Base-by-base conservation (phyloP, 2,113 vertebrate species). In the Callocephalon fimbriatum region DNA sequence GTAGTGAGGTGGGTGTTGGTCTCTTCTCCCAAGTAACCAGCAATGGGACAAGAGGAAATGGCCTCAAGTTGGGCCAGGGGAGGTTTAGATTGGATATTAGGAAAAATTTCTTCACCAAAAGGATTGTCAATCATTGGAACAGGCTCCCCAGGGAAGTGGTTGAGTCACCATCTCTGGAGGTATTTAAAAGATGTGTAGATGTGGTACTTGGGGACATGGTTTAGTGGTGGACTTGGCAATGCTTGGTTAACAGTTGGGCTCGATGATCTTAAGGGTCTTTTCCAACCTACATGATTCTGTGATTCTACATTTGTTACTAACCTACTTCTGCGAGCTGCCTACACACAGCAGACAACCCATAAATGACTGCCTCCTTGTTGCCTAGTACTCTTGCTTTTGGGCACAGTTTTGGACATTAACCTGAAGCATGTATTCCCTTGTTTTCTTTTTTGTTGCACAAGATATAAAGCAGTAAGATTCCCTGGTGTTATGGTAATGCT, bases 171-270 rank as follows among this genome's bases (percentile, higher is more conserved):
- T 19, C 10, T 26, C 51, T 54, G 35, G 12, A 63, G 54, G 16
- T 31, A 63, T 32, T 27, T 45, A 45, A 63, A 56, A 56, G 9
- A 45, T 0, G 0, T 13, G 32, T 6, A 50, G 47, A 38, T 0
- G 0, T 9, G 40, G 27, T 15, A 29, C 51, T 1, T n/a, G 22
- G 22, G 22, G 58, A 86, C 71, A 23, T 3, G 20, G n/a, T 37
- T 75, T 72, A 48, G 27, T 7, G 16, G 8, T 45, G 12, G 45
- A 40, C 32, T 83, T 87, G 32, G 27, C 47, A 73, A 12, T n/a
- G 7, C 14, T 44, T 27, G 40, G 35, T 77, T 54, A 66, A 73
- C 2, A 5, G 27, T 6, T 73, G 29, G 12, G 72, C 35, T 12
- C 3, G 1, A 72, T 42, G 40, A 73, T 56, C 10, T 53, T 51